Evolutionary conservation across 2,888 invertebrate species (phyloP), one percentile per base, ranked within the genome.

Genomic region (Synergus japonicus): DNA sequence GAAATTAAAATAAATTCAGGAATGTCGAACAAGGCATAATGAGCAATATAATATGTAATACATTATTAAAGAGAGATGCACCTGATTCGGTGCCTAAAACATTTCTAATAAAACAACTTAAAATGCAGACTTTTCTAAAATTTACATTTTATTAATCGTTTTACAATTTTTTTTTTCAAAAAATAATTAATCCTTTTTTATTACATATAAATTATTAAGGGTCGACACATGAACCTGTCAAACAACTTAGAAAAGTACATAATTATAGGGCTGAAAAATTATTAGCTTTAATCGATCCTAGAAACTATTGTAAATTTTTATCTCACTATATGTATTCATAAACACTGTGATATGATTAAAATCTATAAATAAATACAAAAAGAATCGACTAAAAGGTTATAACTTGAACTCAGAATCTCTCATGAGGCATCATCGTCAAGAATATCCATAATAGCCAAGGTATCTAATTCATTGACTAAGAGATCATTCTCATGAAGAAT

Each of bases 401-500:
- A n/a, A 18, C 3, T 18, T 58, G 9, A 58, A 58, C 54, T 58
- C 9, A 58, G 18, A 18, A 58, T 18, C 54, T n/a, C 9, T n/a
- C 9, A n/a, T 58, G 18, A 9, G 18, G 18, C 54, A 18, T 58
- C 54, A 18, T n/a, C 54, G 9, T 58, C 54, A 15, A 41, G 29
- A 18, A n/a, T 15, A 54, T 73, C 54, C n/a, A 73, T 37, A 73
- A 73, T 49, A 4, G 73, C 41, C 15, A 54, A 73, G 12, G 10
- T 54, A 37, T 73, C 73, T 15, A 73, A 73, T 41, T 73, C 73
- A 10, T 73, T 37, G n/a, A 73, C 54, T 10, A 54, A 73, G 15
- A 54, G 69, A 22, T 85, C 82, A 78, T 91, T 91, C 63, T 88
- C 88, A 66, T 85, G 84, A 0, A 91, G 60, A 76, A 89, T 85